These are phyloP conservation scores for Mionectes olivaceus DNA, from an alignment of 2,797 vertebrate genomes.

Conservation along the genomic window DNA sequence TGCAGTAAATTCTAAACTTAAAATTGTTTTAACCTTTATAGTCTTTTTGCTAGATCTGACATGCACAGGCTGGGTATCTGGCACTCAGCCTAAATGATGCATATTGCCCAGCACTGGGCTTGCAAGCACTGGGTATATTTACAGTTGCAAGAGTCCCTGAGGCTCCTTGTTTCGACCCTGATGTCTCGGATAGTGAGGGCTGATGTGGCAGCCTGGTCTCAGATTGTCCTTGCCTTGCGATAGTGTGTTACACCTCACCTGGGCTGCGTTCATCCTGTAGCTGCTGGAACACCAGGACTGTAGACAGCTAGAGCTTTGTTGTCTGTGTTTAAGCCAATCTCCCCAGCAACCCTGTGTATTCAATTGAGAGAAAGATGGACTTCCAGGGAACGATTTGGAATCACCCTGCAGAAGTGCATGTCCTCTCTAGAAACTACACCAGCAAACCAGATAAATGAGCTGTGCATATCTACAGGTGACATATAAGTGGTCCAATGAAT, in stretches of 20 bases:
- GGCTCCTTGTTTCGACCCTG: neutral
- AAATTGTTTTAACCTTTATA: neutral
- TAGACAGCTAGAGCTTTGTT: neutral
- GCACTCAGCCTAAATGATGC: neutral
- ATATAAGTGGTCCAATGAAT: neutral
- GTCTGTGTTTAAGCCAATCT: neutral
- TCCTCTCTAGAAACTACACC: neutral
- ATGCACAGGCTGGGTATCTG: too few relatives aligned
- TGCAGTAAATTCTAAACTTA: neutral
- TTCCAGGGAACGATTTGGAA: neutral
- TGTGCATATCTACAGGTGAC: neutral
- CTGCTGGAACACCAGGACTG: neutral
- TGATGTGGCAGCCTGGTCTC: neutral
- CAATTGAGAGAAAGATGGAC: neutral
- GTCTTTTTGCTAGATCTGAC: neutral
- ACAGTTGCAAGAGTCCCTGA: neutral
- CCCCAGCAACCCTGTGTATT: neutral
- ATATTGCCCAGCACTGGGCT: neutral
- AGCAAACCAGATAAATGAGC: neutral
- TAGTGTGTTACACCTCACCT: accelerated
- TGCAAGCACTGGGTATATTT: neutral
- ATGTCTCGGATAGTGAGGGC: neutral
- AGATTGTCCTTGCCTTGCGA: neutral
- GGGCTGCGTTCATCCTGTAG: neutral
- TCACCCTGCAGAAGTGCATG: neutral